Evolutionary conservation across 2,888 invertebrate species (phyloP), one percentile per base, ranked within the genome.

Genomic region (Monochamus alternatus): DNA sequence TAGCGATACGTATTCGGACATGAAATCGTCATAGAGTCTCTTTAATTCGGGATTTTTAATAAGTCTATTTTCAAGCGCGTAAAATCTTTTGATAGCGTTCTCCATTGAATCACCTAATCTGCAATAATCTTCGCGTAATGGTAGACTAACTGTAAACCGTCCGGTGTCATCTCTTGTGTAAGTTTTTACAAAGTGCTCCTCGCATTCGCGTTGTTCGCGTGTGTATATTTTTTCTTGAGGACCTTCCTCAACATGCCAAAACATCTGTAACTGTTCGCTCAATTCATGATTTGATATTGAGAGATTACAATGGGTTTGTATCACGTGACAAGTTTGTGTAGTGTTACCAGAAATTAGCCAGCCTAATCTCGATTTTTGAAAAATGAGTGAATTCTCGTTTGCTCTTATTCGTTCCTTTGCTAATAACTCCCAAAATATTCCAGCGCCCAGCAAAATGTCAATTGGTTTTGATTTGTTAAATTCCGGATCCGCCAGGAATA

Each of bases 341-440:
- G 12, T n/a, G 58, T 58, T 58, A n/a, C 58, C 14, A 7, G 14
- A 12, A 58, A 58, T n/a, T 58, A 58, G 14, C 58, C 58, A 58
- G n/a, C 58, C 14, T 7, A 58, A 22, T 58, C n/a, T n/a, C n/a
- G 58, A 58, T 58, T 58, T 58, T 58, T 58, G 58, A 22, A 58
- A 22, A 22, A 58, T 58, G 3, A 22, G 58, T 58, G 58, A 58
- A 58, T 58, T 58, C 5, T 14, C 8, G 5, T 22, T 7, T 4
- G 58, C 5, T 8, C 5, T 58, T 8, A 58, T 14, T 3, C 22
- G n/a, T 3, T 22, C 12, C 1, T 7, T 22, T 58, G n/a, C 14
- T 22, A 58, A n/a, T 14, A 58, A 14, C 5, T 58, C 58, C 14
- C 58, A 58, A 58, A 55, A 55, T 5, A 55, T 55, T 14, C n/a